Conservation (phyloP, 92 coral and sea anemone species). For the Galaxea fascicularis region DNA sequence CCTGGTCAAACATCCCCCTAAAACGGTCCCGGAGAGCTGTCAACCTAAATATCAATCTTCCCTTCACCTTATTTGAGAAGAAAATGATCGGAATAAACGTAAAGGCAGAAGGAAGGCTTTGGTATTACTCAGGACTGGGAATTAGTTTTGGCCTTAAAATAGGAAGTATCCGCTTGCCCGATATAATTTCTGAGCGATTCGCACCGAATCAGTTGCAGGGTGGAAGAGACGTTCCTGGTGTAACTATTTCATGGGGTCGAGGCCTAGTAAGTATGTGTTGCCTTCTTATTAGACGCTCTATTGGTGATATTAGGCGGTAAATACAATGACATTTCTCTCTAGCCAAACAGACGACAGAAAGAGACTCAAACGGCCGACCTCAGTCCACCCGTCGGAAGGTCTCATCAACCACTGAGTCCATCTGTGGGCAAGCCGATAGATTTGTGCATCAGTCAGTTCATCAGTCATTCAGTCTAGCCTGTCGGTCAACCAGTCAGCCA, state of each 20-base stretch:
- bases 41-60: neutral
- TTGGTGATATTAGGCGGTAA: neutral
- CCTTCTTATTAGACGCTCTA: neutral
- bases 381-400: neutral
- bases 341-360: too few species aligned
- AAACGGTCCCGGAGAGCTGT: constrained; percentile 7
- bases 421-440: neutral
- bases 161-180: neutral
- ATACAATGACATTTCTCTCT: too few species aligned
- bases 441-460: neutral
- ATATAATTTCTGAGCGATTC: neutral
- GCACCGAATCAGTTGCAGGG: neutral
- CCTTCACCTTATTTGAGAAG: constrained; percentile 23
- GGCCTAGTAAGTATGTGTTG: neutral
- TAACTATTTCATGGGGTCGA: neutral
- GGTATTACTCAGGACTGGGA: constrained; percentile 2
- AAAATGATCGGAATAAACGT: constrained; percentile 20
- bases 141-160: neutral
- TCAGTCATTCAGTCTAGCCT: neutral
- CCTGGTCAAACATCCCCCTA: neutral
- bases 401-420: neutral
- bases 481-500: neutral
- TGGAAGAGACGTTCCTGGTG: neutral
- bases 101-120: constrained; percentile 15
- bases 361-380: too few species aligned